A percentile compares a stretch with the other conserved stretches of the same genome.
phyloP scores from a whole-genome alignment of 2,797 vertebrate species.

The Dendrocincla fuliginosa region DNA sequence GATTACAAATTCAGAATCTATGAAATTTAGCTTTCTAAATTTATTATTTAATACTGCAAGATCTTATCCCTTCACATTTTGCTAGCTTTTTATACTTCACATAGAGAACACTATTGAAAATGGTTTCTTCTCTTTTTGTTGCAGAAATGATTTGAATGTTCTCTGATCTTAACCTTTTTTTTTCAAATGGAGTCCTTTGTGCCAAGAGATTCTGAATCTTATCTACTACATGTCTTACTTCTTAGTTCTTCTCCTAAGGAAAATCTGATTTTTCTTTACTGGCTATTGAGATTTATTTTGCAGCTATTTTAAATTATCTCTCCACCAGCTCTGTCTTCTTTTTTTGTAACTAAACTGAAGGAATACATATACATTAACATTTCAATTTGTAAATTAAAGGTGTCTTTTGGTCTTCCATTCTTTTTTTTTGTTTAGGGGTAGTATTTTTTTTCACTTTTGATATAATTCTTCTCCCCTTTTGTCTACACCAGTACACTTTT shows the following conservation, averaged over 20 bases:
- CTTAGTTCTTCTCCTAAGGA: not conserved
- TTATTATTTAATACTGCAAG: not conserved
- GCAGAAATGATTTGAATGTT: not conserved
- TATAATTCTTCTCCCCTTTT: not conserved
- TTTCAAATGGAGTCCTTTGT: not conserved
- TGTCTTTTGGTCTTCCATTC: not conserved
- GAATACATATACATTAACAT: not conserved
- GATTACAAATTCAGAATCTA: not conserved
- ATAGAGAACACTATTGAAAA: not conserved
- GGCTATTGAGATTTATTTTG: not conserved
- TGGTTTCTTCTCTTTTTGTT: not conserved
- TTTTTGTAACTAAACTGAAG: not conserved
- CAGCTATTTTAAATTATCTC: not conserved
- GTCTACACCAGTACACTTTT: not conserved
- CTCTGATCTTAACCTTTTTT: not conserved
- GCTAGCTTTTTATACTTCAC: not conserved
- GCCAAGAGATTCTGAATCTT: not conserved
- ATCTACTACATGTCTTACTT: not conserved
- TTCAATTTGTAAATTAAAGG: not conserved
- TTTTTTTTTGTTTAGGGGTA: not conserved
- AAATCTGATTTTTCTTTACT: not conserved
- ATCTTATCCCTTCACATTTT: not conserved
- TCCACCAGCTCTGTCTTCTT: fast-evolving
- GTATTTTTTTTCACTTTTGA: not conserved
- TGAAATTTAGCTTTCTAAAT: not conserved